A percentile compares a stretch with the other conserved stretches of the same genome.
Conservation (phyloP, 2,113 vertebrate genomes). For the Oreochromis tanganicae region DNA sequence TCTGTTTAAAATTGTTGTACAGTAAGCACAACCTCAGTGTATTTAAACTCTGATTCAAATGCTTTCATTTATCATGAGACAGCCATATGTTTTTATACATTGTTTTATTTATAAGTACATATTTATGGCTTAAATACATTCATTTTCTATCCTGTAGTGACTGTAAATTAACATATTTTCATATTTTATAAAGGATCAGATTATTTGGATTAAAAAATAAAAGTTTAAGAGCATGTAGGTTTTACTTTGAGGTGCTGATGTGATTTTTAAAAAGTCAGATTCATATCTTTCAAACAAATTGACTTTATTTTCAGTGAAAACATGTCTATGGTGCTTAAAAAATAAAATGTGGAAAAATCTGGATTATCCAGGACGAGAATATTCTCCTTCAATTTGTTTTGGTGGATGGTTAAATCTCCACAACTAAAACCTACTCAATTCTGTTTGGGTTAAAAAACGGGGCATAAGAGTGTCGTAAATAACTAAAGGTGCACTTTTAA, state of each 20-base stretch:
- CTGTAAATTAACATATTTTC: not conserved
- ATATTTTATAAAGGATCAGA: not conserved
- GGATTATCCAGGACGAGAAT: not conserved
- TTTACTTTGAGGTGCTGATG: not conserved
- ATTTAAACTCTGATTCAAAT: not conserved
- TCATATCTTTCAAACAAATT: not conserved
- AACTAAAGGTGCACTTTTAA: not conserved
- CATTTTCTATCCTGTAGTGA: not conserved
- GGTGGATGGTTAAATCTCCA: not conserved
- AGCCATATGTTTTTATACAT: not conserved
- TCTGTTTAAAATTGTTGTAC: not conserved
- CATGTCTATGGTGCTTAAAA: not conserved
- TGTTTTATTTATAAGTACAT: not conserved
- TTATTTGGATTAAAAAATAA: not conserved
- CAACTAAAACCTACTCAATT: not conserved
- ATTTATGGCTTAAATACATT: not conserved
- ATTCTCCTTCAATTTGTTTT: not conserved
- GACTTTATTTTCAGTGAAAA: not conserved
- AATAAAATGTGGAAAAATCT: not conserved
- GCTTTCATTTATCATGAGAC: not conserved
- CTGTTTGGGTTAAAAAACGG: not conserved
- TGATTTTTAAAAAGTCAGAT: not conserved
- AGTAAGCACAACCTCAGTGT: not conserved
- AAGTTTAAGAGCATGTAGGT: not conserved
- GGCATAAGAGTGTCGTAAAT: not conserved